These are phyloP conservation scores for Chaenocephalus aceratus DNA, from an alignment of 2,113 vertebrate species.

Conservation along the genomic window DNA sequence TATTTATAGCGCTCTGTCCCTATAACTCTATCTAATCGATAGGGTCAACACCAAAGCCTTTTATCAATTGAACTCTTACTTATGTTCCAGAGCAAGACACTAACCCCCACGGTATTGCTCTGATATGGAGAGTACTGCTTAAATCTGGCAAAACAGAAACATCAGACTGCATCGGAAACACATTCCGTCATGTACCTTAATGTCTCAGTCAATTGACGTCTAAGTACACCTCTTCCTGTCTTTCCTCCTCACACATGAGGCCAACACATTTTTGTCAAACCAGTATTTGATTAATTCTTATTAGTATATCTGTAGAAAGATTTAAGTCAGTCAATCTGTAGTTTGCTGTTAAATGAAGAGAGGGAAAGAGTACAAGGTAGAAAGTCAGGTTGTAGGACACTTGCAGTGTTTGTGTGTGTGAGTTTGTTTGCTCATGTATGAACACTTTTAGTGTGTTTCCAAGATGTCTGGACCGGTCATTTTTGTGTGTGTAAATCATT, in stretches of 20 bases:
- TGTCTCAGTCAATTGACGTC: no score
- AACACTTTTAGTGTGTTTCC: conserved; percentile 37
- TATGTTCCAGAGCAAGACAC: neutral
- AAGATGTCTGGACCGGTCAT: conserved; percentile 30
- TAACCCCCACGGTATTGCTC: no score
- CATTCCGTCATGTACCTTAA: no score
- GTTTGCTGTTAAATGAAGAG: conserved; percentile 21
- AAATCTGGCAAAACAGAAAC: no score
- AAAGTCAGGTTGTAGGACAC: conserved; percentile 29
- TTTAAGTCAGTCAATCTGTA: conserved; percentile 30
- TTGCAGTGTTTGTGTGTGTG: neutral
- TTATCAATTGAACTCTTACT: no score
- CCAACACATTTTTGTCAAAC: no score
- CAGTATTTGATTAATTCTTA: neutral
- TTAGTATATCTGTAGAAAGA: conserved; percentile 7
- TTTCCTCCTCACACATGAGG: no score
- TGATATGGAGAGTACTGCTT: no score
- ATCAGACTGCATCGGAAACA: no score
- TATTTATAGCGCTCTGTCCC: neutral
- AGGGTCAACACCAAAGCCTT: neutral
- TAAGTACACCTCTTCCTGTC: no score
- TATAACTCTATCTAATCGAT: neutral
- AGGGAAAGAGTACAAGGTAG: conserved; percentile 36
- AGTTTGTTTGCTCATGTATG: conserved; percentile 1
- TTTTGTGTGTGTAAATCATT: conserved; percentile 69